Percentiles rank a stretch among this genome's conserved stretches.
phyloP scores from a whole-genome alignment of 2,797 vertebrate genomes.

The Trachops cirrhosus region DNA sequence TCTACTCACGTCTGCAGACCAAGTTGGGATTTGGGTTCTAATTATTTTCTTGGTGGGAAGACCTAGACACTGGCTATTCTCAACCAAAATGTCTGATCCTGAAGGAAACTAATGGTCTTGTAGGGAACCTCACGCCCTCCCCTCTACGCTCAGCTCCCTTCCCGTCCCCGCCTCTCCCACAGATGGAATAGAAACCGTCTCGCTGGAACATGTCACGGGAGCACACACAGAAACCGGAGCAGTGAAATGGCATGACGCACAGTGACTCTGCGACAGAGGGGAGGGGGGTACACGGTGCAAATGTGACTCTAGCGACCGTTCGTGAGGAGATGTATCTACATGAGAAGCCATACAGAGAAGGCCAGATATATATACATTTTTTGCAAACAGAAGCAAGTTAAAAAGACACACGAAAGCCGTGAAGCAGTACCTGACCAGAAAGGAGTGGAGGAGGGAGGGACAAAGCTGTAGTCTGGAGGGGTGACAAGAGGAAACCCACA shows the following conservation, averaged over 20 bases:
- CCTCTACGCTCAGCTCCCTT: neutral
- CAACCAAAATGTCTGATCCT: neutral
- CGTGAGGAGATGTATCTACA: slow-evolving; percentile 61
- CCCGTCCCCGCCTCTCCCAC: neutral
- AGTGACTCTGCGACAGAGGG: slow-evolving; percentile 48
- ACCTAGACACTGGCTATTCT: neutral
- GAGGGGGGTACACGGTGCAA: slow-evolving; percentile 43
- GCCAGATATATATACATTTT: neutral
- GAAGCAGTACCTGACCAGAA: slow-evolving; percentile 99
- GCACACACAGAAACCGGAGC: slow-evolving; percentile 51
- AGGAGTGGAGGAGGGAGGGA: slow-evolving; percentile 97
- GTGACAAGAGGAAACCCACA: slow-evolving; percentile 97
- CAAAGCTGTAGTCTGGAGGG: slow-evolving; percentile 98
- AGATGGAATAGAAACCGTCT: slow-evolving; percentile 19
- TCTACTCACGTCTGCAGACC: neutral
- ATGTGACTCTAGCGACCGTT: slow-evolving; percentile 27
- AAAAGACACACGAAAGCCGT: slow-evolving; percentile 82
- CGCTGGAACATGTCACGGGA: neutral
- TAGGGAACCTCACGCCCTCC: neutral
- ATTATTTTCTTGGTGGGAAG: slow-evolving; percentile 7
- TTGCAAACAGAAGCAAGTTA: slow-evolving; percentile 77
- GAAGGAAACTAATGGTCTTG: neutral
- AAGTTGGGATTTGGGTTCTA: neutral
- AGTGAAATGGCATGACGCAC: slow-evolving; percentile 64
- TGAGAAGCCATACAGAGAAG: slow-evolving; percentile 70